A percentile compares a stretch with the other conserved stretches of the same genome.
phyloP scores from a whole-genome alignment of 2,797 vertebrate genomes.

The Microcaecilia unicolor region DNA sequence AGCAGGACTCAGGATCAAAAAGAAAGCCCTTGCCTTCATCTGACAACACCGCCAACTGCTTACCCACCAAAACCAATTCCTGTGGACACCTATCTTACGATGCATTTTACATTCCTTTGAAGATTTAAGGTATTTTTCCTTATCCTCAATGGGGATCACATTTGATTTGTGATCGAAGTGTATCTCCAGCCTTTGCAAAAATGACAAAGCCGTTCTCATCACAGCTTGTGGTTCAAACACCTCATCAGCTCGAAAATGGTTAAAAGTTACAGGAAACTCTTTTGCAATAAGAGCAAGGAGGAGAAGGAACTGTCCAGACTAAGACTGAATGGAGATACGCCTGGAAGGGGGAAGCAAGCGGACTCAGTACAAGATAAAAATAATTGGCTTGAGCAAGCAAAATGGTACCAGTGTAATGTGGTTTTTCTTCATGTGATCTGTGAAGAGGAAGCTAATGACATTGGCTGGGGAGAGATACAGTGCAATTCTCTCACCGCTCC shows the following conservation, averaged over 20 bases:
- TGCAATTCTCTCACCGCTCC: too few species aligned
- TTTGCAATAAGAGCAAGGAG: neutral
- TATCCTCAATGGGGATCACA: too few species aligned
- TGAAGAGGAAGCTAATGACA: conserved; percentile 33
- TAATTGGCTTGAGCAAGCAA: conserved; percentile 40
- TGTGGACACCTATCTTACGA: too few species aligned
- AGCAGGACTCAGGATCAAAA: too few species aligned
- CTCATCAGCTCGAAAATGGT: neutral
- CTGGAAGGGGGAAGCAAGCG: conserved; percentile 37
- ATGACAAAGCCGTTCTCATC: conserved; percentile 10
- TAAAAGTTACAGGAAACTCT: conserved; percentile 2
- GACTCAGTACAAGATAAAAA: conserved; percentile 33
- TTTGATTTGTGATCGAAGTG: too few species aligned
- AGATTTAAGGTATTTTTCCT: too few species aligned
- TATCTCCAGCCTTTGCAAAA: conserved; percentile 5
- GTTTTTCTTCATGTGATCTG: conserved; percentile 36
- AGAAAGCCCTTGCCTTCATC: too few species aligned
- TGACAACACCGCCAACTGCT: too few species aligned
- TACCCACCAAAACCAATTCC: too few species aligned
- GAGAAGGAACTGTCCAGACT: conserved; percentile 24
- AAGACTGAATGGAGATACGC: too few species aligned
- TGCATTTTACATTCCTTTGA: too few species aligned
- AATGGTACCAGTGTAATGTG: conserved; percentile 32
- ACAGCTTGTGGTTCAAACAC: conserved; percentile 1
- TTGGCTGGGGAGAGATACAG: conserved; percentile 32